Conservation (phyloP, 2,113 vertebrate genomes). For the Alethe diademata region DNA sequence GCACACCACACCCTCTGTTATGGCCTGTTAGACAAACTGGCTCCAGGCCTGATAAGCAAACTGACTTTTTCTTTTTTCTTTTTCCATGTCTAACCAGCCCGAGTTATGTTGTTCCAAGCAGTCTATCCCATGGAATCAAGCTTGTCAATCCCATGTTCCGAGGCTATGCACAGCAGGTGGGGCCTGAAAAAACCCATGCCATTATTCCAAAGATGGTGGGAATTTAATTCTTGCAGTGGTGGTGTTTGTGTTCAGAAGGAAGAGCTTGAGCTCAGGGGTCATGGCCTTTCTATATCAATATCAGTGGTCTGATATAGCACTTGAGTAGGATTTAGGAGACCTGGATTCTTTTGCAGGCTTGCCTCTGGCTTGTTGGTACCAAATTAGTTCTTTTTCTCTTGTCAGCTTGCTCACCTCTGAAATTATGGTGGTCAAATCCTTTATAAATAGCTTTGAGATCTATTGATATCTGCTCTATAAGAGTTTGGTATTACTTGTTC, state of each 20-base stretch:
- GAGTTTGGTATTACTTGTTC: neutral
- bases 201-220: neutral
- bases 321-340: neutral
- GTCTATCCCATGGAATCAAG: slow-evolving; percentile 95
- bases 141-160: slow-evolving; percentile 98
- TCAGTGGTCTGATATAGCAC: neutral
- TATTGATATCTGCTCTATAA: neutral
- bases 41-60: neutral
- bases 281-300: neutral
- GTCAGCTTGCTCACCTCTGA: neutral
- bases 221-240: neutral
- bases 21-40: neutral
- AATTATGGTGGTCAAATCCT: neutral
- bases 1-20: neutral
- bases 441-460: neutral
- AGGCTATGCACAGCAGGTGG: slow-evolving; percentile 97
- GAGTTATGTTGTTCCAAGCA: slow-evolving; percentile 95
- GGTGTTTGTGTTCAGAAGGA: neutral
- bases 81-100: slow-evolving; percentile 74
- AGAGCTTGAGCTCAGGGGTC: neutral
- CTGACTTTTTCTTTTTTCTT: neutral
- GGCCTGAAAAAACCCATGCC: neutral
- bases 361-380: neutral
- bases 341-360: neutral
- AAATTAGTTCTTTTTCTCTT: neutral